Evolutionary conservation across 2,797 vertebrate species (phyloP), one percentile per base, ranked within the genome.

Genomic region (Acrossocheilus wenchowensis): DNA sequence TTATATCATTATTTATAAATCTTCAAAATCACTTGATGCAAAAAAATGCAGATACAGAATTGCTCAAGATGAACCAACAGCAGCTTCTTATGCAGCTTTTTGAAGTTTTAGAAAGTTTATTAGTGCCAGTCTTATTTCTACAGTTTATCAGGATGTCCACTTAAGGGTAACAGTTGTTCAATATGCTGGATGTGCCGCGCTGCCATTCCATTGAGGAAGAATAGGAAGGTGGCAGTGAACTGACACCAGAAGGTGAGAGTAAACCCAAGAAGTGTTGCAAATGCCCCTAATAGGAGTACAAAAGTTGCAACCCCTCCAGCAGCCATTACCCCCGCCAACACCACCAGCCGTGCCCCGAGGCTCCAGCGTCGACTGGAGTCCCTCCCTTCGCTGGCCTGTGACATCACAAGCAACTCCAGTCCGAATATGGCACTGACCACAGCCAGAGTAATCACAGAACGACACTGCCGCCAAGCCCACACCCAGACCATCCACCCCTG

Each of bases 341-440:
- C 92, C 73, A 96, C 93, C 41, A 97, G 89, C 82, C 91, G 9
- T 0, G 94, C 94, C 12, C 96, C 96, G 85, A 96, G 77, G 0
- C 90, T 90, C 96, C 96, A 97, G 72, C 94, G 95, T 52, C 62
- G 88, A 9, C 91, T 85, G 0, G 95, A 93, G 0, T 89, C 88
- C 78, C 62, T 57, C 0, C 96, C 96, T 6, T 96, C 95, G 0
- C 94, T 97, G 82, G n/a, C 92, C 79, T 96, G 96, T 26, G 96
- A 97, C 78, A 96, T 94, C 87, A 97, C 96, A 64, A 96, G 94
- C 88, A 97, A 89, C 92, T 96, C 96, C 92, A 97, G 85, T n/a
- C 96, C 96, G 11, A 97, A 96, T 64, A 97, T 94, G 14, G 96
- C 95, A 0, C 93, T 92, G 43, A 96, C 96, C 4, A 96, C 94